Evolutionary conservation across 2,888 invertebrate species (phyloP), one percentile per base, ranked within the genome.

Genomic region (Petrolisthes cinctipes): DNA sequence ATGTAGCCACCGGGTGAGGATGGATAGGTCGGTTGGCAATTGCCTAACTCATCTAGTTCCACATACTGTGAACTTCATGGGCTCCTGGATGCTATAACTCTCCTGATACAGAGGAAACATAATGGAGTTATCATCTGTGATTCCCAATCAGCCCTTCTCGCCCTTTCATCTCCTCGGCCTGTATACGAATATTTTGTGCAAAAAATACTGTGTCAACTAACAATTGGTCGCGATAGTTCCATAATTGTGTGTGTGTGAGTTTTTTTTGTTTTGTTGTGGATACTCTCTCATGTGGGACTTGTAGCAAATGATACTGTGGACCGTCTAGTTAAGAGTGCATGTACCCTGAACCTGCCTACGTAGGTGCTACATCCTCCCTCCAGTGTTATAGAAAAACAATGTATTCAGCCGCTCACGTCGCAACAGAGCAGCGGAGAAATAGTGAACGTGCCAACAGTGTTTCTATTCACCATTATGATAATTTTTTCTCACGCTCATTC

Each of bases 121-220:
- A 85, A 85, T 78, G 61, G 85, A 9, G 53, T 85, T 17, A 37
- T 85, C 7, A 66, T 79, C 66, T 85, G 79, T 66, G 85, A 85
- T 76, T 84, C 76, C 57, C 78, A 79, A 20, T 79, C 66, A 11
- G 85, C 85, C n/a, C 78, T 78, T 53, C 79, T 79, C 17, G 79
- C n/a, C n/a, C 37, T 85, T 53, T 37, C 76, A 53, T 84, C 76
- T 4, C 71, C 68, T 5, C 51, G 37, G 56, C 76, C 75, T 51
- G 37, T 37, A 53, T 76, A 23, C 57, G 20, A 61, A 56, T 4
- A n/a, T 37, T 37, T 85, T n/a, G 68, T 66, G 9, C 78, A 66
- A n/a, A 4, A 85, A 56, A 51, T 85, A 14, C 68, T 79, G 37
- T 23, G 51, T 53, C 78, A 78, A 54, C 76, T 83, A 14, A 79